A percentile compares a stretch with the other conserved stretches of the same genome.
These are phyloP conservation scores for Podargus strigoides DNA, from an alignment of 2,797 vertebrate genomes.

Conservation along the genomic window DNA sequence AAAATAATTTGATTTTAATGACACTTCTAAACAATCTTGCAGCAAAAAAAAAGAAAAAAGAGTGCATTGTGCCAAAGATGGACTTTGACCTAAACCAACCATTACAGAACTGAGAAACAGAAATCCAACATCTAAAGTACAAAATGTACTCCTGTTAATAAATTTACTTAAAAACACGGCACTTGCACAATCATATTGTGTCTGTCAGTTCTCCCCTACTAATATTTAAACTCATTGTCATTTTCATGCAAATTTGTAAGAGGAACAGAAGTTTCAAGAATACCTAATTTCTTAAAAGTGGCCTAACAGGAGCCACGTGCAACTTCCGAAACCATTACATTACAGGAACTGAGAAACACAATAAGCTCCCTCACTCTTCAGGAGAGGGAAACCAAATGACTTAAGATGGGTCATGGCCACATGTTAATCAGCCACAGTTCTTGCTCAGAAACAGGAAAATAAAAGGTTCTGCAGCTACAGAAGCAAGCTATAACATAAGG, in stretches of 20 bases:
- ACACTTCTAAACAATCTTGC: background rate
- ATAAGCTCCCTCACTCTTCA: background rate
- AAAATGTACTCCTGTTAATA: background rate
- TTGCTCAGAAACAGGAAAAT: background rate
- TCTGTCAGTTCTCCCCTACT: background rate
- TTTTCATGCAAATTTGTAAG: background rate
- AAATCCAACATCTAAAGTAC: background rate
- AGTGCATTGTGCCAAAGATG: background rate
- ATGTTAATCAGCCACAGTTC: background rate
- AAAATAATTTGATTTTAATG: slow-evolving; percentile 26
- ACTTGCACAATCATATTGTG: background rate
- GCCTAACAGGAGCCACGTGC: background rate
- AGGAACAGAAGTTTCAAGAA: background rate
- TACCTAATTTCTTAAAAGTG: background rate
- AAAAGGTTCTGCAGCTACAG: background rate
- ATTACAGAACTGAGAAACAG: background rate
- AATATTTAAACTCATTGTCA: background rate
- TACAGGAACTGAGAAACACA: background rate
- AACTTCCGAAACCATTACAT: background rate
- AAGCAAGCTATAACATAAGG: background rate
- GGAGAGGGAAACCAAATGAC: background rate
- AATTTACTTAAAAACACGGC: fast-evolving
- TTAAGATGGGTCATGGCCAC: background rate
- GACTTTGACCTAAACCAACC: background rate
- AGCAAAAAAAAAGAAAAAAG: background rate